These are phyloP conservation scores for Aphidoletes aphidimyza DNA, from an alignment of 2,888 invertebrate species.

Conservation along the genomic window DNA sequence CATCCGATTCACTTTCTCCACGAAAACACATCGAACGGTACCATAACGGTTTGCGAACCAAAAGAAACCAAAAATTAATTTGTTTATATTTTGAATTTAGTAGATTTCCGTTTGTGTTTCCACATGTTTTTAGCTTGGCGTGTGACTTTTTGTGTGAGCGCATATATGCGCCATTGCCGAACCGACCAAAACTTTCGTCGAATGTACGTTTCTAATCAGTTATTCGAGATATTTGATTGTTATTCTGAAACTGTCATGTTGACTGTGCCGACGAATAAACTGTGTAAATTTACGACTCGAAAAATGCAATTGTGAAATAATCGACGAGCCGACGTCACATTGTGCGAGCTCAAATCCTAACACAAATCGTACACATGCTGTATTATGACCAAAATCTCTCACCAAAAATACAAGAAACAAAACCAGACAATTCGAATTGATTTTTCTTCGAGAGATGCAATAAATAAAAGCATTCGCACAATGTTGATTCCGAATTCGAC, in stretches of 20 bases:
- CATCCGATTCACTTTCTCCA: not conserved
- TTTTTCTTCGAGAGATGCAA: not conserved
- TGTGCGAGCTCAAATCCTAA: not conserved
- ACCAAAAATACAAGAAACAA: too few species aligned
- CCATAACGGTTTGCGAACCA: too few species aligned
- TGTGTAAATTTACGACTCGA: too few species aligned
- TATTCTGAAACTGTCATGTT: too few species aligned
- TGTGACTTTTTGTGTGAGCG: too few species aligned
- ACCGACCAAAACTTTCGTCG: not conserved
- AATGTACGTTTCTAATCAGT: not conserved
- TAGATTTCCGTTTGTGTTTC: too few species aligned
- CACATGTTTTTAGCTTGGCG: too few species aligned
- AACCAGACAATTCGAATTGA: not conserved
- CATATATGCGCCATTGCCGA: not conserved
- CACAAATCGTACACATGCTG: not conserved
- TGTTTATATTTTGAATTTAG: constrained; percentile 9
- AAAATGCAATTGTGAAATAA: not conserved
- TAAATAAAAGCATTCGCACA: not conserved
- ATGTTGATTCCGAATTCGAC: too few species aligned
- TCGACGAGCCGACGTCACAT: not conserved
- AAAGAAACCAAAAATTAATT: constrained; percentile 3
- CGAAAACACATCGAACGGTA: too few species aligned
- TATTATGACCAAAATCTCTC: not conserved
- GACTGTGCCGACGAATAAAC: too few species aligned
- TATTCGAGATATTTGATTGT: not conserved